These are phyloP conservation scores for Halisarca cf. caerulea DNA, from an alignment of 37 sponge, comb jelly and placozoan genomes.

Conservation along the genomic window DNA sequence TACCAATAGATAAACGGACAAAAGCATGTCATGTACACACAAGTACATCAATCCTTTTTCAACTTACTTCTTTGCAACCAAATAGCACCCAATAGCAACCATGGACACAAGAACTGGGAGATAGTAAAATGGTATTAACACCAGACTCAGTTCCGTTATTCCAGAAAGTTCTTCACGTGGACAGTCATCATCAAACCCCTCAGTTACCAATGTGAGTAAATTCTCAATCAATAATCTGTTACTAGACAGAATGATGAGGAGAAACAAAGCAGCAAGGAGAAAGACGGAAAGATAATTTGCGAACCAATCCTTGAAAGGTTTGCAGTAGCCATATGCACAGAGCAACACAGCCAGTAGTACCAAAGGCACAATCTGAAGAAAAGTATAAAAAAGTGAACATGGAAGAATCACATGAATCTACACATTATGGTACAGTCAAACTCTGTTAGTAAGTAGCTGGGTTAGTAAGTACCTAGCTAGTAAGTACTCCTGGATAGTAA, in stretches of 20 bases:
- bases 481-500: too few species aligned
- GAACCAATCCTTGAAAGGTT: conserved; percentile 45
- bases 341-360: conserved; percentile 28
- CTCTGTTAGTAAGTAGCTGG: too few species aligned
- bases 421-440: too few species aligned
- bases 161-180: conserved; percentile 3
- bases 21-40: too few species aligned
- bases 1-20: too few species aligned
- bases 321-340: conserved; percentile 4
- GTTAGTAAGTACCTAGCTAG: too few species aligned
- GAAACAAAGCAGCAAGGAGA: conserved; percentile 10
- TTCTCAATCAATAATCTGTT: conserved; percentile 25
- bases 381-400: too few species aligned
- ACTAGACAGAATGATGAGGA: conserved; percentile 42
- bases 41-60: too few species aligned
- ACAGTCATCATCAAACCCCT: neutral
- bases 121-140: conserved; percentile 53
- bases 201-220: neutral
- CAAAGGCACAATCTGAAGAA: conserved; percentile 35
- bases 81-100: neutral
- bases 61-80: too few species aligned
- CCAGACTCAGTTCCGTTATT: conserved; percentile 9
- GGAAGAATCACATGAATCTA: too few species aligned
- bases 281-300: conserved; percentile 49
- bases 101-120: conserved; percentile 48